phyloP scores from a whole-genome alignment of 2,113 vertebrate genomes.

The Hepsetus odoe region DNA sequence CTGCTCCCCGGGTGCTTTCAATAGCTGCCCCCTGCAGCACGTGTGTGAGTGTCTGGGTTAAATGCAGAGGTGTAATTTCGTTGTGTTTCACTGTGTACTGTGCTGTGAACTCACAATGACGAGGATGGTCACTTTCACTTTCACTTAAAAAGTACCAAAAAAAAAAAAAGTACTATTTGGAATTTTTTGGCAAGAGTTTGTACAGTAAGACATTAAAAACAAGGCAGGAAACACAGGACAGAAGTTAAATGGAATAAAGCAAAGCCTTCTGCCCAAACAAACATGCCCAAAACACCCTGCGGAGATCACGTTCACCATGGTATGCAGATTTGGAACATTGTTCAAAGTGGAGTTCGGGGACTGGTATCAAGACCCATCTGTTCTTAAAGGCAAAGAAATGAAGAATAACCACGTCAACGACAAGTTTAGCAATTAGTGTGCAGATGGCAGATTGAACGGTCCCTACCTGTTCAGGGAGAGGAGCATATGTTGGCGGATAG shows the following conservation, averaged over 20 bases:
- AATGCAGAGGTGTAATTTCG: no score
- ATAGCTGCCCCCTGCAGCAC: no score
- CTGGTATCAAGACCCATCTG: constrained; percentile 54
- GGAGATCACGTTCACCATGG: constrained; percentile 30
- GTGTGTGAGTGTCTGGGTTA: no score
- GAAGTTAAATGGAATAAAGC: constrained; percentile 6
- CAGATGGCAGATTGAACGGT: constrained; percentile 50
- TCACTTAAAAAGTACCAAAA: no score
- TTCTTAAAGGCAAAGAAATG: constrained; percentile 50
- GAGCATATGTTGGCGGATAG: constrained; percentile 34
- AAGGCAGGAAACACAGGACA: background rate
- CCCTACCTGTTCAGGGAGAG: constrained; percentile 45
- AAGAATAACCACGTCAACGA: constrained; percentile 45
- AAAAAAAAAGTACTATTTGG: no score
- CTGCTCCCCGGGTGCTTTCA: no score
- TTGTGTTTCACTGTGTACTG: no score
- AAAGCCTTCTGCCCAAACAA: constrained; percentile 37
- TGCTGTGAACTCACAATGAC: no score
- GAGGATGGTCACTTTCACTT: no score
- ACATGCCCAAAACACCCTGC: constrained; percentile 13
- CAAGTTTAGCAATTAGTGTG: constrained; percentile 53
- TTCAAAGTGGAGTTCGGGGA: constrained; percentile 23
- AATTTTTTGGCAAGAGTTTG: no score
- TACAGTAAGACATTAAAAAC: background rate
- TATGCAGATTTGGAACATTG: constrained; percentile 18